phyloP scores from a whole-genome alignment of 2,113 vertebrate genomes.

The Epinephelus lanceolatus region DNA sequence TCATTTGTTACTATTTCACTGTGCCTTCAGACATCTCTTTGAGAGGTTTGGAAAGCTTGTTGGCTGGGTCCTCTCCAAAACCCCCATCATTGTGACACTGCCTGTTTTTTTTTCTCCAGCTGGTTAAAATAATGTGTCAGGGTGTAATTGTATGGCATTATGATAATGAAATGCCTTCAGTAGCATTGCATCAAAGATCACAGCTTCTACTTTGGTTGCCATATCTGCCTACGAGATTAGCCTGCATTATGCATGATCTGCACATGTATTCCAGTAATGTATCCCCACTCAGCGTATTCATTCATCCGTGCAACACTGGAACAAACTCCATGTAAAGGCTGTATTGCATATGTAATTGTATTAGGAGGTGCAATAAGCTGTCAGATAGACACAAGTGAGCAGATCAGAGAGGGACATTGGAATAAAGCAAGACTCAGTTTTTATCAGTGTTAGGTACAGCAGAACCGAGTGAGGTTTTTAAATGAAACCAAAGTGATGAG shows the following conservation, averaged over 20 bases:
- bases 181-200: slow-evolving; percentile 46
- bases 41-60: neutral
- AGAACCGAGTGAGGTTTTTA: neutral
- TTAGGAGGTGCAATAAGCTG: slow-evolving; percentile 12
- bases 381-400: slow-evolving; percentile 11
- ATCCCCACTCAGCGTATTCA: slow-evolving; percentile 5
- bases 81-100: neutral
- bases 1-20: neutral
- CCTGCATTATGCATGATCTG: slow-evolving; percentile 48
- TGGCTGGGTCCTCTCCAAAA: slow-evolving; percentile 9
- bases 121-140: slow-evolving; percentile 10
- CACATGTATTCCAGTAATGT: slow-evolving; percentile 26
- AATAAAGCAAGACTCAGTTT: neutral
- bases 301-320: slow-evolving; percentile 7
- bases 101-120: neutral
- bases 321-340: slow-evolving; percentile 7
- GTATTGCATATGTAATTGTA: slow-evolving; percentile 20
- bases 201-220: slow-evolving; percentile 36
- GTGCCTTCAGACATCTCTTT: neutral
- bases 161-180: slow-evolving; percentile 49
- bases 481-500: neutral
- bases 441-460: neutral
- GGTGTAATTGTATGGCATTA: slow-evolving; percentile 42
- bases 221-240: slow-evolving; percentile 48
- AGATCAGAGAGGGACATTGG: neutral